Percentiles rank a stretch among this genome's conserved stretches.
phyloP scores from a whole-genome alignment of 2,888 invertebrate genomes.

The Tipula confusa region DNA sequence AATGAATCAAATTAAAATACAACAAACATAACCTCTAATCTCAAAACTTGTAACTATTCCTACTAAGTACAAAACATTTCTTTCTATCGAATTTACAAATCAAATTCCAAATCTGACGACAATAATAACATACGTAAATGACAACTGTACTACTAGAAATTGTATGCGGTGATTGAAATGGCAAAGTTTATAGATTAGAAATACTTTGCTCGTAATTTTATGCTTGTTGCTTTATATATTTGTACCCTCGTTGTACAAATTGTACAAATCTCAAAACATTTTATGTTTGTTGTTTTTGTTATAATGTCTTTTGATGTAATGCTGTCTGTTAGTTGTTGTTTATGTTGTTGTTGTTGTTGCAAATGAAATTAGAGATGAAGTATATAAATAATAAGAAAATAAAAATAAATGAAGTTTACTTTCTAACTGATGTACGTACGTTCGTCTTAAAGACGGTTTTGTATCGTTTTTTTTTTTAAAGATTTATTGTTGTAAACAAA shows the following conservation, averaged over 20 bases:
- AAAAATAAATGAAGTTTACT: background rate
- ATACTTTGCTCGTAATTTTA: background rate
- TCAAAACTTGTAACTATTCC: background rate
- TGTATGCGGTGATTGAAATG: background rate
- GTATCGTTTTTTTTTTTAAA: background rate
- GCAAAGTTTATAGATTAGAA: background rate
- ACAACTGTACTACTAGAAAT: background rate
- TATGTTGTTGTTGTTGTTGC: background rate
- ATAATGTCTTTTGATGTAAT: background rate
- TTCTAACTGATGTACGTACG: background rate
- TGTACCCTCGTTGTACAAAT: background rate
- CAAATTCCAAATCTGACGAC: background rate
- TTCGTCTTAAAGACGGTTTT: background rate
- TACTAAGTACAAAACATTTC: background rate
- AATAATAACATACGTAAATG: background rate
- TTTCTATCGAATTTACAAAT: background rate
- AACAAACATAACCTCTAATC: background rate
- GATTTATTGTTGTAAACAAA: conserved; percentile 5
- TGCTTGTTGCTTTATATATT: background rate
- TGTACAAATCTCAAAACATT: too few species aligned
- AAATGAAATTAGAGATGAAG: background rate
- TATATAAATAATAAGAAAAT: background rate
- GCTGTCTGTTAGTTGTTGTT: too few species aligned
- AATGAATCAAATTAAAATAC: background rate
- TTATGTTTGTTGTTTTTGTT: background rate